phyloP scores from a whole-genome alignment of 2,797 vertebrate species.

The Sorex maritimensis region DNA sequence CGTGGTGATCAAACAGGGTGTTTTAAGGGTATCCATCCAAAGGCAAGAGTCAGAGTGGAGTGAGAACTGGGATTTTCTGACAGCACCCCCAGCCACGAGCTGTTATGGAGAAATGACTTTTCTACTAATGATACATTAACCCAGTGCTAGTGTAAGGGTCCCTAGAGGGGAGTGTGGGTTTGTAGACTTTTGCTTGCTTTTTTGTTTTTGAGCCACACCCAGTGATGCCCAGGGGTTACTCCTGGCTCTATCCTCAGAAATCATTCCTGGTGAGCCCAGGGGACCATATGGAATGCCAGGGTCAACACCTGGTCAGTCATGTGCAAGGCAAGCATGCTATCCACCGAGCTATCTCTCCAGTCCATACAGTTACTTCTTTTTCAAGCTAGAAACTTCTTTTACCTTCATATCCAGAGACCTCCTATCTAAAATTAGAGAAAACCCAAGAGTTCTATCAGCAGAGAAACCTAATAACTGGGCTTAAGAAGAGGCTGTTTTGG shows the following conservation, averaged over 20 bases:
- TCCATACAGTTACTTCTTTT: too few species aligned
- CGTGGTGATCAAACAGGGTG: neutral
- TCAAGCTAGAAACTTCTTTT: neutral
- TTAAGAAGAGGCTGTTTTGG: slow-evolving; percentile 83
- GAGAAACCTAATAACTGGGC: slow-evolving; percentile 43
- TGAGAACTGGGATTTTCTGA: neutral
- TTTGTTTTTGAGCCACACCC: neutral
- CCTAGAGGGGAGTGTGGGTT: neutral
- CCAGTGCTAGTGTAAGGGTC: neutral
- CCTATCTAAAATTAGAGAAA: neutral
- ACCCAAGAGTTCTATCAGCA: neutral
- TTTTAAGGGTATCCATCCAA: neutral
- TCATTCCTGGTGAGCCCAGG: too few species aligned
- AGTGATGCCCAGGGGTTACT: too few species aligned
- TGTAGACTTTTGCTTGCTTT: slow-evolving; percentile 28
- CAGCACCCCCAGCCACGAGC: neutral
- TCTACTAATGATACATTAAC: neutral
- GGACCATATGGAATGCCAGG: too few species aligned
- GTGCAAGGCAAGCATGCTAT: too few species aligned
- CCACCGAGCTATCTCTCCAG: neutral
- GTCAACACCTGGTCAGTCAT: too few species aligned
- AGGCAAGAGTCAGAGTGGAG: slow-evolving; percentile 38
- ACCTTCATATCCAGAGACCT: neutral
- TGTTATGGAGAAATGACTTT: neutral
- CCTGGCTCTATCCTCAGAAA: too few species aligned